Base-by-base conservation (phyloP, 2,797 vertebrate species). In the Xiphorhynchus erythropygius region DNA sequence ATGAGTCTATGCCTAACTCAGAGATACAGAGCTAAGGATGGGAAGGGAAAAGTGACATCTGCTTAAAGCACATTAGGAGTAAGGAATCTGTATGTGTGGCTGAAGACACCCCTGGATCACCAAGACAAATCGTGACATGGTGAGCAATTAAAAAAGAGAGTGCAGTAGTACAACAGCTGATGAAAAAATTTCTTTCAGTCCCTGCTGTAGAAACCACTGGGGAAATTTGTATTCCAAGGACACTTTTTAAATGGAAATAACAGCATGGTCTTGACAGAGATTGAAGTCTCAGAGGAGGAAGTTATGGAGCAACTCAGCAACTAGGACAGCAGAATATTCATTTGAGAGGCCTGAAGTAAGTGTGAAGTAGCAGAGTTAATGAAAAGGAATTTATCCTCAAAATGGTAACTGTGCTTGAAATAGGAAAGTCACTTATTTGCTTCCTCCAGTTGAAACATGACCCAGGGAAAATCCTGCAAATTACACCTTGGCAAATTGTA, bases 191-290 rank as follows among this genome's bases (percentile, higher is more conserved):
- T 68, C 75, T 94, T 97, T 96, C 87, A 88, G 93, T 95, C 95
- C 95, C 97, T 96, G 89, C 82, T 97, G 96, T 84, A 95, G 92
- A 95, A 96, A 76, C 81, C 96, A 86, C 82, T 78, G 65, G 96
- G 95, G 97, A 97, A 95, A 97, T 94, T 96, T 73, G 25, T 93
- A 59, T 96, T 96, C 94, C 96, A 98, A 98, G 96, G 97, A 96
- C 96, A 97, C 77, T 85, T 97, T 88, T 97, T 47, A 80, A 97
- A 95, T 95, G 89, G 91, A 95, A 97, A 96, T 94, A 91, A 84
- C 92, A 94, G 84, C 90, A 91, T 30, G 84, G 92, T 96, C 88
- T 97, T 97, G 97, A 97, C 93, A 92, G 95, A 97, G 93, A 91
- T 64, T 93, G 93, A 90, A 75, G 85, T 97, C 97, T 97, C 97